Base-by-base conservation (phyloP, 2,113 vertebrate species). In the Chitala chitala region DNA sequence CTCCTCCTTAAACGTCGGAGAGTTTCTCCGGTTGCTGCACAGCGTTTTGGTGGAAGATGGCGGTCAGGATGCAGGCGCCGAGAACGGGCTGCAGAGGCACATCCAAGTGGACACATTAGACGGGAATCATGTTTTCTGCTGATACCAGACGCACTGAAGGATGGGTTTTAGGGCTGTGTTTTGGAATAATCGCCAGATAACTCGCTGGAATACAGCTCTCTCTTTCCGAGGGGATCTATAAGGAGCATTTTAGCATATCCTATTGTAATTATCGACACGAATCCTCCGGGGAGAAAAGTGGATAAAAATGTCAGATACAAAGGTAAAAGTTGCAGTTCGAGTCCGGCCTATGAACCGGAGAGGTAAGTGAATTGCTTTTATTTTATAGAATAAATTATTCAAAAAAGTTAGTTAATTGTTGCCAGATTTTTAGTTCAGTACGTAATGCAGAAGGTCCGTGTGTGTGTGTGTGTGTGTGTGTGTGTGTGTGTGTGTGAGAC, bases 241-340 rank as follows among this genome's bases (percentile, higher is more conserved):
- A 81, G 80, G 54, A 81, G 22, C 50, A 26, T 10, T 69, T 75
- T 58, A 33, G 63, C 46, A 51, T 72, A 66, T 69, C 71, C 53
- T 29, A 17, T 48, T 46, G 72, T 53, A 69, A 68, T 55, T 10
- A 76, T 72, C 74, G 63, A 36, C 38, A 61, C 75, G 51, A 66
- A 55, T 69, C 64, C 77, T 76, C 51, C 76, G 59, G 64, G 82
- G 80, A 79, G 77, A 50, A 85, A 87, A 88, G 85, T 84, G 85
- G 75, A 80, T 77, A 64, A 95, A 93, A 91, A 98, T 98, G 96
- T 96, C 95, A 93, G 94, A 93, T 86, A 93, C 93, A 53, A 98
- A 98, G 91, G 96, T 98, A 89, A 95, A 95, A 92, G 96, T 98
- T 80, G 96, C 96, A 61, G 96, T 98, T 86, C 91, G 96, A 84